These are phyloP conservation scores for Otolemur crassicaudatus DNA, from an alignment of 2,797 vertebrate species.

Conservation along the genomic window DNA sequence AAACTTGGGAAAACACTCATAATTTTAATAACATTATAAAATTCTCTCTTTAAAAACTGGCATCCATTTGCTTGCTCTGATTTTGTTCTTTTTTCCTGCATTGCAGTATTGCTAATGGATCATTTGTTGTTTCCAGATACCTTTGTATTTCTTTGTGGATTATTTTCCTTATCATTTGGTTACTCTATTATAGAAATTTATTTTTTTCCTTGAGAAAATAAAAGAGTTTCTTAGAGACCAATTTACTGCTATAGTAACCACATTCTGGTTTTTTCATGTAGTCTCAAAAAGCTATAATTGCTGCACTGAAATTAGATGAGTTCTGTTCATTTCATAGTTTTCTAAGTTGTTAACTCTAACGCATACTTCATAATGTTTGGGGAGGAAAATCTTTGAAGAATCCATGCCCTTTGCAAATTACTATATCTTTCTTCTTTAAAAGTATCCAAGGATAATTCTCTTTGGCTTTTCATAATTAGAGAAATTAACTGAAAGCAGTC, in stretches of 20 bases:
- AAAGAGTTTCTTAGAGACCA: conserved; percentile 69
- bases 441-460: conserved; percentile 61
- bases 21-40: conserved; percentile 75
- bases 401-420: conserved; percentile 69
- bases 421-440: conserved; percentile 66
- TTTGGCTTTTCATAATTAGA: conserved; percentile 60
- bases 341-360: conserved; percentile 75
- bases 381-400: conserved; percentile 72
- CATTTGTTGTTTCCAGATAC: conserved; percentile 42
- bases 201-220: conserved; percentile 66
- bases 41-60: conserved; percentile 67
- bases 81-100: background rate
- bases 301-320: conserved; percentile 63
- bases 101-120: background rate
- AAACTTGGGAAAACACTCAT: conserved; percentile 61
- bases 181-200: conserved; percentile 54
- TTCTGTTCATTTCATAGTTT: conserved; percentile 76
- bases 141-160: conserved; percentile 63
- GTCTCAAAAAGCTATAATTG: conserved; percentile 77
- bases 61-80: conserved; percentile 54
- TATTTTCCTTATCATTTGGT: conserved; percentile 65
- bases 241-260: conserved; percentile 80
- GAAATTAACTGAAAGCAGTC: conserved; percentile 55
- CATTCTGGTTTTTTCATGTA: conserved; percentile 68
- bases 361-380: conserved; percentile 56